Conservation (phyloP, 2,888 invertebrate species). For the Melanophora roralis region DNA sequence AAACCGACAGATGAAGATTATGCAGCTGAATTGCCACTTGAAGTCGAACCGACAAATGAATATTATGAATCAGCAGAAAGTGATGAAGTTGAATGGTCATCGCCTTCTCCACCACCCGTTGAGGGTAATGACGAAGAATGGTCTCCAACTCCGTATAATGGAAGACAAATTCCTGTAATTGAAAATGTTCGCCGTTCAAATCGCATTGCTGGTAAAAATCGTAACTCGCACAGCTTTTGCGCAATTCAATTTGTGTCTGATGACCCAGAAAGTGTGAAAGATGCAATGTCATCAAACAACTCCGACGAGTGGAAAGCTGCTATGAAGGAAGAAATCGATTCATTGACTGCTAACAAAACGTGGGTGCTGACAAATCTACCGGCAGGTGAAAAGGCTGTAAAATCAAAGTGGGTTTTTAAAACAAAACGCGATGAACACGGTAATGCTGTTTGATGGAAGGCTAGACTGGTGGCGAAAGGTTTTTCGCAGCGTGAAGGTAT, state of each 20-base stretch:
- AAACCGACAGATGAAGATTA: not conserved
- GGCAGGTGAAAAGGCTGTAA: not conserved
- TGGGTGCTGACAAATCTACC: too few species aligned
- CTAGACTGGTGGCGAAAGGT: constrained; percentile 9
- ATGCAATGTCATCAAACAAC: constrained; percentile 18
- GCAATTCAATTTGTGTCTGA: constrained; percentile 24
- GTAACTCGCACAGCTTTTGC: constrained; percentile 9
- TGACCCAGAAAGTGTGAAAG: constrained; percentile 5
- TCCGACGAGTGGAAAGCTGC: constrained; percentile 15
- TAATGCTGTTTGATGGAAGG: not conserved
- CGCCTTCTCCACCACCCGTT: not conserved
- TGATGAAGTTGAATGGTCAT: not conserved
- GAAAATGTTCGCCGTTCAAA: not conserved
- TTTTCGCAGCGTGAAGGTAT: constrained; percentile 33
- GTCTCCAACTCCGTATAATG: not conserved
- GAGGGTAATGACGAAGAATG: not conserved
- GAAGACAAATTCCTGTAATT: not conserved
- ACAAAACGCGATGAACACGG: constrained; percentile 11
- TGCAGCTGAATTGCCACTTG: not conserved
- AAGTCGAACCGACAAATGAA: too few species aligned
- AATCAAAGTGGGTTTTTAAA: constrained; percentile 37
- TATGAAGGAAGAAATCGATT: constrained; percentile 14
- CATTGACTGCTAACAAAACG: not conserved
- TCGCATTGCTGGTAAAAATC: constrained; percentile 21
- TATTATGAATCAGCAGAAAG: too few species aligned